Conservation (phyloP, 2,888 invertebrate species). For the Ellobium chinense region DNA sequence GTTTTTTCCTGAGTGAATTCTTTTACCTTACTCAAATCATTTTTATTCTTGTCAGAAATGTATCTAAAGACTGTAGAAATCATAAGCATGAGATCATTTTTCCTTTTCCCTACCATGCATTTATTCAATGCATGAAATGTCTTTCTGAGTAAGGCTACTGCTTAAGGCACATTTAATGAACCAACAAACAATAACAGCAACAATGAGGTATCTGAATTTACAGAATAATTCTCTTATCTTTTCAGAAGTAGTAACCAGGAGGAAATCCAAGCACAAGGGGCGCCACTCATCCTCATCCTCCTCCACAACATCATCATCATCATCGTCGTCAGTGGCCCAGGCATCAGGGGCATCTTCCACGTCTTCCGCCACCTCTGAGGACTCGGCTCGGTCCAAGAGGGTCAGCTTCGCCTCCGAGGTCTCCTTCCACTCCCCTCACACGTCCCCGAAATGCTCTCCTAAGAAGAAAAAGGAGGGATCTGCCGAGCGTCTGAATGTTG, state of each 20-base stretch:
- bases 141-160: too few relatives aligned
- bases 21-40: too few relatives aligned
- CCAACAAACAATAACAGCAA: not conserved
- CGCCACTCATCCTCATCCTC: not conserved
- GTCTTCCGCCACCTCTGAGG: constrained; percentile 39
- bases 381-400: constrained; percentile 61
- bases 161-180: too few relatives aligned
- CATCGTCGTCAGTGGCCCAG: constrained; percentile 22
- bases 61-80: too few relatives aligned
- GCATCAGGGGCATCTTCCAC: constrained; percentile 3
- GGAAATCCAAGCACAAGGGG: constrained; percentile 38
- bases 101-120: too few relatives aligned
- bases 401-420: constrained; percentile 78
- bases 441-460: constrained; percentile 64
- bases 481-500: constrained; percentile 40
- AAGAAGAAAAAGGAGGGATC: constrained; percentile 35
- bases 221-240: too few relatives aligned
- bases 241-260: constrained; percentile 45
- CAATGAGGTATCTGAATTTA: not conserved
- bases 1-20: too few relatives aligned
- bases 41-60: too few relatives aligned
- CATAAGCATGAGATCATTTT: too few relatives aligned
- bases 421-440: constrained; percentile 73
- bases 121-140: too few relatives aligned
- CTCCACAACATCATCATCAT: constrained; percentile 27